phyloP scores from a whole-genome alignment of 2,888 invertebrate genomes.

The Dryobotodes eremita region DNA sequence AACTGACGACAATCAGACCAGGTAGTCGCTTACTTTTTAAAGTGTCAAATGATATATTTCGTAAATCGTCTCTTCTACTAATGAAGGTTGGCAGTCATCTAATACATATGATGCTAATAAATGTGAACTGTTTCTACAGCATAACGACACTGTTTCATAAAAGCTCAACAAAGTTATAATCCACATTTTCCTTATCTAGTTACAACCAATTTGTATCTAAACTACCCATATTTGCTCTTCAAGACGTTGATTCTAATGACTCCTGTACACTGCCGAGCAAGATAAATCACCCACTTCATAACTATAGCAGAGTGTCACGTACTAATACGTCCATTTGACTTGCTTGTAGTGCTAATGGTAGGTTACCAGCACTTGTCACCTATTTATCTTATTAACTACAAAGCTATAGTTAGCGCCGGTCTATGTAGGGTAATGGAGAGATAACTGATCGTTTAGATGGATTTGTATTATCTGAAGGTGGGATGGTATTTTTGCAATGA shows the following conservation, averaged over 20 bases:
- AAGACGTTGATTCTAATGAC: constrained; percentile 43
- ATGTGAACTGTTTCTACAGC: background rate
- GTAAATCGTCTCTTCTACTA: background rate
- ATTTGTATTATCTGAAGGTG: constrained; percentile 41
- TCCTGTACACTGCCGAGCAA: constrained; percentile 47
- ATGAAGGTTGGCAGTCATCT: background rate
- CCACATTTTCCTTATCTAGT: constrained; percentile 9
- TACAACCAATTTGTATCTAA: constrained; percentile 36
- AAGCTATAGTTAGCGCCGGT: constrained; percentile 48
- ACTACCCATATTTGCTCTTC: constrained; percentile 49
- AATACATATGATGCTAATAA: background rate
- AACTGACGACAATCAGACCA: background rate
- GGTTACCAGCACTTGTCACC: constrained; percentile 44
- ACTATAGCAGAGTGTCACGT: constrained; percentile 51
- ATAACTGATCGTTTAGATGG: constrained; percentile 39
- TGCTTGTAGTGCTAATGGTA: constrained; percentile 41
- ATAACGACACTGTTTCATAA: constrained; percentile 1
- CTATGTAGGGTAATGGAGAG: constrained; percentile 60
- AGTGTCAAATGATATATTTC: too few species aligned
- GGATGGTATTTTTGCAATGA: constrained; percentile 12
- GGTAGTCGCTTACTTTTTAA: background rate
- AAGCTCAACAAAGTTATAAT: constrained; percentile 10
- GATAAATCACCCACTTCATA: constrained; percentile 54
- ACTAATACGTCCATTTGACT: constrained; percentile 50
- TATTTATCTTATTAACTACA: constrained; percentile 55